Conservation (phyloP, 2,797 vertebrate species). For the Pogoniulus pusillus region DNA sequence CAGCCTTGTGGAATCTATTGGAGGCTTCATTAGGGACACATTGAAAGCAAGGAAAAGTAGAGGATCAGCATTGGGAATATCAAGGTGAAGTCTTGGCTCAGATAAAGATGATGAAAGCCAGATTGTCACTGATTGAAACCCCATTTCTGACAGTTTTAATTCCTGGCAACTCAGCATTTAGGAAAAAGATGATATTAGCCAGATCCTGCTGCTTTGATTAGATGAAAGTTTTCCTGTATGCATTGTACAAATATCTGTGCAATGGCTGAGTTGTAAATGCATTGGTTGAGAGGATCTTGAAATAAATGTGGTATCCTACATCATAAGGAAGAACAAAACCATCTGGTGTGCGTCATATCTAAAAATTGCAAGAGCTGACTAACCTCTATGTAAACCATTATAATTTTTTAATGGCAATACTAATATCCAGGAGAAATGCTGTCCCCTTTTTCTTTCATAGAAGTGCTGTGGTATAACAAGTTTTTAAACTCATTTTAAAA, state of each 20-base stretch:
- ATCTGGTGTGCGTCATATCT: not conserved
- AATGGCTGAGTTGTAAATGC: not conserved
- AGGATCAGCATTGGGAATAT: not conserved
- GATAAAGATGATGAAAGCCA: conserved; percentile 1
- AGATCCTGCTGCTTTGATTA: not conserved
- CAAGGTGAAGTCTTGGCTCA: conserved; percentile 8
- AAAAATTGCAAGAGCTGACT: not conserved
- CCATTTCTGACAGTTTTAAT: no score
- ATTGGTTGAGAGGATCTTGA: not conserved
- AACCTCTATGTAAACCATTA: not conserved
- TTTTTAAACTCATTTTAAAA: not conserved
- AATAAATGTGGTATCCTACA: not conserved
- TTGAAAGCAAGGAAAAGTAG: not conserved
- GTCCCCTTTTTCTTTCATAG: not conserved
- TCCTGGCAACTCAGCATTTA: not conserved
- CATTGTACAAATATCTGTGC: not conserved
- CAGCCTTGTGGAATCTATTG: conserved; percentile 16
- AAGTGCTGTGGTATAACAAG: not conserved
- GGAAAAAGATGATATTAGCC: not conserved
- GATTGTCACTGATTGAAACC: not conserved
- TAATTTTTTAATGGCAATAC: not conserved
- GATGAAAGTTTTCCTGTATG: not conserved
- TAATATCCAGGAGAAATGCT: not conserved
- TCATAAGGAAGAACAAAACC: not conserved
- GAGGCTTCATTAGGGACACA: conserved; percentile 7